phyloP scores from a whole-genome alignment of 2,113 vertebrate species.

The Nycticorax nycticorax region DNA sequence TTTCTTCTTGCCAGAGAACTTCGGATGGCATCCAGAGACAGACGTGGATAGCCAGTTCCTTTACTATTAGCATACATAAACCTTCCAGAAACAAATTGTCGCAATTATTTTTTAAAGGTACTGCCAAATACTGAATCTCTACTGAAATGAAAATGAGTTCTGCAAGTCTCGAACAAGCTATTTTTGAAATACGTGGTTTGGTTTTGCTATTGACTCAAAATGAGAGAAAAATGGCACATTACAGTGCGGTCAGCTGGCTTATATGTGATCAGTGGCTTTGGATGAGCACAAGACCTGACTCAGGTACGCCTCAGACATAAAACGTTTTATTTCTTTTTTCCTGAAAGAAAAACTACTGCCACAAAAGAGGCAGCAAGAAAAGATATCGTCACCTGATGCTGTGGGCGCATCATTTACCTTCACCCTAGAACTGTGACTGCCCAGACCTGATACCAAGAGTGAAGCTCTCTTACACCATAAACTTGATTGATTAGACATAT shows the following conservation, averaged over 20 bases:
- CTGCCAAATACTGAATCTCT: background rate
- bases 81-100: conserved; percentile 11
- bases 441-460: background rate
- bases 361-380: background rate
- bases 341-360: background rate
- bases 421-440: background rate
- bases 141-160: background rate
- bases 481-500: background rate
- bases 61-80: background rate
- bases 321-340: background rate
- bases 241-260: background rate
- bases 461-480: background rate
- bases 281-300: background rate
- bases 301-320: background rate
- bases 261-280: background rate
- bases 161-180: background rate
- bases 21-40: background rate
- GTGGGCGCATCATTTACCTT: background rate
- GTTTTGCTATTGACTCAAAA: background rate
- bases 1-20: conserved; percentile 1
- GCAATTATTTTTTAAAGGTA: background rate
- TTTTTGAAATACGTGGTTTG: background rate
- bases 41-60: background rate
- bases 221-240: background rate
- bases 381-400: background rate